Base-by-base conservation (phyloP, 2,797 vertebrate genomes). In the Antennarius maculatus region DNA sequence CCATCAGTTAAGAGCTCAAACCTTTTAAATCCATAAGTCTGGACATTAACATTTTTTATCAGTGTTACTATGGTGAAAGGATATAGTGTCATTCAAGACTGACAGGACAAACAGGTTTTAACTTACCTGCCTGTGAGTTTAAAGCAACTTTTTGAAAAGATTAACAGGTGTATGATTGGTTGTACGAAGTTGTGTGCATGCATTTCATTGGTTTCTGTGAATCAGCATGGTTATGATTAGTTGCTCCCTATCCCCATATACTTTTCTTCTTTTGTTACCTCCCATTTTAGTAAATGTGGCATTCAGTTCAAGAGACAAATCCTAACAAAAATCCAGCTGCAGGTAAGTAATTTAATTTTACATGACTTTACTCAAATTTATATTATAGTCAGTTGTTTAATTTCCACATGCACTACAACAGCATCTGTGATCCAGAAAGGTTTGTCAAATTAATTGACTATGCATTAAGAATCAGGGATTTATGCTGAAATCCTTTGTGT, bases 271-370 rank as follows among this genome's bases (percentile, higher is more conserved):
- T 71, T 69, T 29, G 10, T 61, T 23, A 23, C 23, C 23, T 23
- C 23, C 23, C 68, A 65, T 39, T 39, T 0, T 69, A 34, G 23
- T 11, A 15, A 51, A 31, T 23, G 23, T 63, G 42, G 62, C 17
- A 56, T 64, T 50, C 39, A 46, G 77, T 78, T 89, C 81, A 89
- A 62, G 64, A 80, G 88, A 45, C n/a, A 72, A 52, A 69, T 14
- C 47, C 28, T 41, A 55, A 41, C 11, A n/a, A 13, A 34, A 70
- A 12, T 4, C 54, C 46, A 18, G 2, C 41, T 46, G 42, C 9
- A 61, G 85, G 87, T 87, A 71, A 81, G 13, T 23, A 15, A 4
- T 4, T 34, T 27, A 5, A 11, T 18, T 15, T 39, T 16, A 4
- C 23, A 23, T 23, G 23, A 29, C 23, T 15, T 17, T 15, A 31